Evolutionary conservation across 1,140 invertebrate genomes (phyloP), one percentile per base, ranked within the genome.

Genomic region (Hycleus phaleratus): DNA sequence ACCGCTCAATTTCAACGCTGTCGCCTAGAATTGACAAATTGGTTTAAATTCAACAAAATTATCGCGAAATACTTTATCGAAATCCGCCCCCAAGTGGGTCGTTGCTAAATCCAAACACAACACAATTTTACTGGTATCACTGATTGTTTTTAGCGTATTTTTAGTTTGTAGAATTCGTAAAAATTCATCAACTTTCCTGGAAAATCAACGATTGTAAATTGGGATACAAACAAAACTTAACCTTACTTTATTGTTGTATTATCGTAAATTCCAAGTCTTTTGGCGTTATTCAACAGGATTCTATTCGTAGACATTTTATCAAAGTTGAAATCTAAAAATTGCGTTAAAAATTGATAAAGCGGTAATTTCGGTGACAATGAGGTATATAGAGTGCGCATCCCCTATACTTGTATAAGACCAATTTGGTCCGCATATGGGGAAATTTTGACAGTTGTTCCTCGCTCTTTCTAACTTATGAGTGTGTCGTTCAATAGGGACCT

Each of bases 1-100:
- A 3, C 64, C 68, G 5, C 74, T 74, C 6, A 77, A 26, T 50
- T 75, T 74, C 3, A 75, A 32, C 2, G 71, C 73, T 38, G 70
- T 70, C 46, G 73, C 71, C 64, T 77, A 38, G 24, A 65, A 47
- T 7, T n/a, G n/a, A n/a, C 45, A 60, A 50, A 18, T 58, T 7
- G n/a, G 6, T 45, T 18, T 8, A 38, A 12, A n/a, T 12, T n/a
- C 12, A 32, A 32, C 32, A 32, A 26, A 47, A 47, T 47, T 50
- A 18, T 24, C 18, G 12, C 25, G 38, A 40, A 18, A 59, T 59
- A 73, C 71, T 50, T 68, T 66, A 58, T 73, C 69, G 54, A 73
- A 68, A 38, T 26, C 40, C 8, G 46, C 46, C 24, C 65, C 62
- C 4, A 59, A 46, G 46, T 24, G 47, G 12, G 46, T 51, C 3